phyloP scores from a whole-genome alignment of 92 coral and sea anemone genomes.

The Porites divaricata region DNA sequence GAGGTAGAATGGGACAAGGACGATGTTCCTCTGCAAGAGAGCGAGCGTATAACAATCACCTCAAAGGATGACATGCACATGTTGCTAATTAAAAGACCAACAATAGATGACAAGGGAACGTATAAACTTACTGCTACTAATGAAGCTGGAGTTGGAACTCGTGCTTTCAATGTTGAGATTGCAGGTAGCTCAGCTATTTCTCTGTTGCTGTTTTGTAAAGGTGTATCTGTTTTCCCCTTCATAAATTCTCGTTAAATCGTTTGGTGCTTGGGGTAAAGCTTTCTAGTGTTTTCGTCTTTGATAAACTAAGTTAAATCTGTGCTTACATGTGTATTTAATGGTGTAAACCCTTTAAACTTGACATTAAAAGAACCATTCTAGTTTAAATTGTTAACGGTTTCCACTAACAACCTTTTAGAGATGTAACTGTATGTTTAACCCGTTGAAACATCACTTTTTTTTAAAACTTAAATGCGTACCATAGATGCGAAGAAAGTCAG shows the following conservation, averaged over 20 bases:
- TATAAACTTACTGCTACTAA: slow-evolving; percentile 83
- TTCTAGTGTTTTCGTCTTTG: neutral
- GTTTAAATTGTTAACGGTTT: neutral
- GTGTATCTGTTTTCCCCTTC: neutral
- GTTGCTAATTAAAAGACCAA: slow-evolving; percentile 65
- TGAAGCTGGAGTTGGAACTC: slow-evolving; percentile 59
- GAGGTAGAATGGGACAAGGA: slow-evolving; percentile 86
- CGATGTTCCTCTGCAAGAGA: slow-evolving; percentile 60
- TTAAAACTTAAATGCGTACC: neutral
- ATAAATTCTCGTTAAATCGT: neutral
- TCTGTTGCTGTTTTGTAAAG: neutral
- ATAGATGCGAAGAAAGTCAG: slow-evolving; percentile 28
- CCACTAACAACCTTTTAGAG: neutral
- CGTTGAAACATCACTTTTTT: neutral
- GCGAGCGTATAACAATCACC: slow-evolving; percentile 62
- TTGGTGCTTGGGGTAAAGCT: neutral
- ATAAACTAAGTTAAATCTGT: neutral
- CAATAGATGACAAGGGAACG: slow-evolving; percentile 67
- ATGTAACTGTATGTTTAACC: too few relatives aligned
- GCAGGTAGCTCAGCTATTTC: slow-evolving; percentile 40
- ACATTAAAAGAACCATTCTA: neutral
- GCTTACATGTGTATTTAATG: neutral
- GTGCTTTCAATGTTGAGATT: slow-evolving; percentile 74
- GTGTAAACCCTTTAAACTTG: neutral
- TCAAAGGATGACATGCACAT: slow-evolving; percentile 69